Evolutionary conservation across 2,797 vertebrate genomes (phyloP), one percentile per base, ranked within the genome.

Genomic region (Jordanella pulchra): DNA sequence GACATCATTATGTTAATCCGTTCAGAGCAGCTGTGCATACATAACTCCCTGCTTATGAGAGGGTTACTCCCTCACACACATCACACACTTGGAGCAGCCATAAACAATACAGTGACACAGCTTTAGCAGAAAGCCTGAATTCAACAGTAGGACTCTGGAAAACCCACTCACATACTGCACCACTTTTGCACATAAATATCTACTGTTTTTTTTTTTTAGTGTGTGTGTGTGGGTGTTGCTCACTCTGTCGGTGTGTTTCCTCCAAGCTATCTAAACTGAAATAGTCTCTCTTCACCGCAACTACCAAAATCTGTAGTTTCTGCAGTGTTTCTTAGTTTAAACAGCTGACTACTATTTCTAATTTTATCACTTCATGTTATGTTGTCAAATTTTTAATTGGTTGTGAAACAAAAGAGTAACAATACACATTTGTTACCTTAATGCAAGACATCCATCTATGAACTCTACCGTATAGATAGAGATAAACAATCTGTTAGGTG

Each of bases 1-100:
- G 79, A 86, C 84, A 92, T 89, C 89, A 92, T 93, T 93, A 94
- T 93, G 93, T 85, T 91, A 94, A 94, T 94, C 89, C 83, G n/a
- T 51, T 73, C 83, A 65, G 67, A 84, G 87, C 90, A 91, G 88
- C 92, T 90, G 90, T 73, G 79, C 79, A 76, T 73, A 70, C 87
- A 77, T 85, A 82, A 72, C 78, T 86, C 82, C 53, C 78, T 77
- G 80, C 78, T 89, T 80, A 84, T 84, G 82, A 87, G 84, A 44
- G 67, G 77, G 23, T 64, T 71, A 73, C 73, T 73, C 35, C 13
- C 60, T 44, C 67, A 21, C 67, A 28, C 75, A 65, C 68, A 17
- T 32, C 17, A 0, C 65, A 73, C 69, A 80, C 53, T 54, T 63
- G 69, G 55, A 79, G 68, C 70, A 65, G 44, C 63, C 68, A 53